phyloP scores from a whole-genome alignment of 2,888 invertebrate species.

The Apodemia duryi region DNA sequence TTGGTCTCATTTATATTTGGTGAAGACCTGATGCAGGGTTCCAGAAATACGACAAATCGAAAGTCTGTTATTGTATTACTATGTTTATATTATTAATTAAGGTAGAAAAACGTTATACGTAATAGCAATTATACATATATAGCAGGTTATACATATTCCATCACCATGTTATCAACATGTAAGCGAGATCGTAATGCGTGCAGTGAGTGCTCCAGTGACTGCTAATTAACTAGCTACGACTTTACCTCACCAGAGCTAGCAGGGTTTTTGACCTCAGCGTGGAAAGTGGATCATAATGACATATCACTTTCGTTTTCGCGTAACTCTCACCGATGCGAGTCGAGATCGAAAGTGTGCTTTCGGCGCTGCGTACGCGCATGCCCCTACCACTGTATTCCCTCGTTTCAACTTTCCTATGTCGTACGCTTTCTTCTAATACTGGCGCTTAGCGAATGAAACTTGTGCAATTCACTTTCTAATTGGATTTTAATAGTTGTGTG shows the following conservation, averaged over 20 bases:
- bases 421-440: slow-evolving; percentile 69
- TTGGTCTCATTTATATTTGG: too few species aligned
- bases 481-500: slow-evolving; percentile 70
- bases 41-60: too few species aligned
- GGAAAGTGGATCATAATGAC: slow-evolving; percentile 77
- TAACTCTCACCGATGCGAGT: slow-evolving; percentile 76
- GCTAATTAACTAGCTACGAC: slow-evolving; percentile 54
- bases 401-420: slow-evolving; percentile 65
- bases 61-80: too few species aligned
- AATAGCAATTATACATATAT: not conserved
- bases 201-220: slow-evolving; percentile 38
- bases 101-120: not conserved
- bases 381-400: slow-evolving; percentile 41
- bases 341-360: slow-evolving; percentile 78
- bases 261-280: slow-evolving; percentile 68
- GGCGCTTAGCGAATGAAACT: slow-evolving; percentile 47
- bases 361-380: slow-evolving; percentile 71
- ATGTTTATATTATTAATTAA: too few species aligned
- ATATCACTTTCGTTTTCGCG: slow-evolving; percentile 82
- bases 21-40: too few species aligned
- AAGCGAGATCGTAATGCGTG: slow-evolving; percentile 18
- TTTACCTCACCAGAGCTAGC: slow-evolving; percentile 47
- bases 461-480: slow-evolving; percentile 77
- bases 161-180: slow-evolving; percentile 1
- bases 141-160: not conserved